A percentile compares a stretch with the other conserved stretches of the same genome.
Conservation (phyloP, 64 coral and sea anemone genomes). For the Actinia equina region DNA sequence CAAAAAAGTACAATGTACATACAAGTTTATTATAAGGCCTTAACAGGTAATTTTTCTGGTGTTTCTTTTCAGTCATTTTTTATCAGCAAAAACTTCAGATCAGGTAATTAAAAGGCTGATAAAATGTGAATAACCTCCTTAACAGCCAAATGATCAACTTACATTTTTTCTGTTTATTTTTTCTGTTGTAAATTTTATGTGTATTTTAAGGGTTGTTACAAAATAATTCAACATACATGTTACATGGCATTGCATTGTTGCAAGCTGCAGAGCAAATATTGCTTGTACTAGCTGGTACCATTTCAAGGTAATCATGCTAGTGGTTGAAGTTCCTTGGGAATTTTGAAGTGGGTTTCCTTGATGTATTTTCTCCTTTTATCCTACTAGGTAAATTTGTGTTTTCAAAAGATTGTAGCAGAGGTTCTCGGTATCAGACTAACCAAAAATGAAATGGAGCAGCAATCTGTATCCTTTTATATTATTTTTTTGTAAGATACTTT, state of each 20-base stretch:
- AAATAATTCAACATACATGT: no score
- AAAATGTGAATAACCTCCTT: background rate
- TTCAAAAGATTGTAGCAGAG: conserved; percentile 96
- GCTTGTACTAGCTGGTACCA: background rate
- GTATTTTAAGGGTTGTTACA: no score
- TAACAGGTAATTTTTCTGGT: no score
- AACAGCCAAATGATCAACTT: background rate
- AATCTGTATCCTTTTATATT: conserved; percentile 66
- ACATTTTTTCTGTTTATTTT: no score
- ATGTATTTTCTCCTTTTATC: background rate
- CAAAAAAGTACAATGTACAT: no score
- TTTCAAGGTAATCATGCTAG: background rate
- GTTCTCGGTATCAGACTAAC: conserved; percentile 91
- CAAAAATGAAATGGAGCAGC: conserved; percentile 98
- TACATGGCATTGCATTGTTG: no score
- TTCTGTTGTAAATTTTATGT: no score
- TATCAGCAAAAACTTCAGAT: conserved; percentile 95
- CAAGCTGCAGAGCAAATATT: no score
- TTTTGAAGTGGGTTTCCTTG: background rate
- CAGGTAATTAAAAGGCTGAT: conserved; percentile 51
- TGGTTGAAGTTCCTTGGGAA: background rate
- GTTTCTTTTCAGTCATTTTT: conserved; percentile 78
- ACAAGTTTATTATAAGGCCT: no score
- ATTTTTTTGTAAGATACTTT: background rate
- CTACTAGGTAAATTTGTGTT: conserved; percentile 82